Conservation (phyloP, 2,888 invertebrate species). For the Cheilosia vulpina region DNA sequence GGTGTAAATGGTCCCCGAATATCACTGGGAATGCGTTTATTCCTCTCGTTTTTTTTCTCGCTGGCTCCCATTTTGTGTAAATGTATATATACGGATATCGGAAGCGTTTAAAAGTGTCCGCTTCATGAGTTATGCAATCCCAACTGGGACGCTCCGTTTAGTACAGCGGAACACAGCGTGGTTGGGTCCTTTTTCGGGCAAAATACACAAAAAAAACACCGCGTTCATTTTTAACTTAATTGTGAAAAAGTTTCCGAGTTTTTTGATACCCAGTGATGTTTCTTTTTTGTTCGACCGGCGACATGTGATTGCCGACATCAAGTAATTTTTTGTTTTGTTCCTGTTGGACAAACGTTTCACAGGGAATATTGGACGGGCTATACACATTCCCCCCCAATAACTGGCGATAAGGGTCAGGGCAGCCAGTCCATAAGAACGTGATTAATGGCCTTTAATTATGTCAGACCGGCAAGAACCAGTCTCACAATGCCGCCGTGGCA, state of each 20-base stretch:
- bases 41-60: conserved; percentile 5
- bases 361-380: not conserved
- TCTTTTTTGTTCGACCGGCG: conserved; percentile 27
- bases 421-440: conserved; percentile 82
- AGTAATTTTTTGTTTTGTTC: not conserved
- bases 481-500: conserved; percentile 15
- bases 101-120: conserved; percentile 65
- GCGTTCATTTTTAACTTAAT: conserved; percentile 73
- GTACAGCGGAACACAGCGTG: not conserved
- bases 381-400: conserved; percentile 30
- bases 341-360: conserved; percentile 20
- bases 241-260: conserved; percentile 69
- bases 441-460: conserved; percentile 84
- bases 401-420: conserved; percentile 38
- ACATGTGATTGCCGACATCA: conserved; percentile 74
- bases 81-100: conserved; percentile 28
- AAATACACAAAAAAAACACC: conserved; percentile 2
- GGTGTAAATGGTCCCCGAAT: conserved; percentile 59
- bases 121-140: conserved; percentile 72
- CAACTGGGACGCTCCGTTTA: conserved; percentile 43
- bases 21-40: conserved; percentile 36
- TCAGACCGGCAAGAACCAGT: conserved; percentile 77
- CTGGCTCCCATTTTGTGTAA: conserved; percentile 36
- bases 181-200: conserved; percentile 17
- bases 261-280: conserved; percentile 27